These are phyloP conservation scores for Eupithecia subfuscata DNA, from an alignment of 2,888 invertebrate genomes.

Conservation along the genomic window DNA sequence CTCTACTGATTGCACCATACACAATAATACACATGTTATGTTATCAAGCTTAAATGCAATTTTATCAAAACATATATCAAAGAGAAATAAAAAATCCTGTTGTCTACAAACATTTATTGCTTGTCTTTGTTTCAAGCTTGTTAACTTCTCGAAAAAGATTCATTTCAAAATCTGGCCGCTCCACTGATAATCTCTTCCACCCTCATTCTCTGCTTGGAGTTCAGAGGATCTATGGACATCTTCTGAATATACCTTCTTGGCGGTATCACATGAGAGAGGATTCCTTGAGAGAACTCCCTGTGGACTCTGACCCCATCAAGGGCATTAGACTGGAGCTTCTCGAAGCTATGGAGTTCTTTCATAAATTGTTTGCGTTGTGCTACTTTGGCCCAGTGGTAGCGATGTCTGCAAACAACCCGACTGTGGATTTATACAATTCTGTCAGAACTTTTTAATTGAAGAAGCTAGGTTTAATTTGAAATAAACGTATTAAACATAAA, in stretches of 20 bases:
- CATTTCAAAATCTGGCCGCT: constrained; percentile 62
- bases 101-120: not conserved
- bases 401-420: constrained; percentile 86
- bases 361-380: constrained; percentile 84
- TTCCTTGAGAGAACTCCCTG: constrained; percentile 85
- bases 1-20: not conserved
- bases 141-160: constrained; percentile 44
- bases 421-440: constrained; percentile 60
- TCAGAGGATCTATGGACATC: constrained; percentile 72
- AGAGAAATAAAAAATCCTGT: not conserved
- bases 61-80: not conserved
- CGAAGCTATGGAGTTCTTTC: constrained; percentile 85
- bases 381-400: constrained; percentile 80
- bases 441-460: not conserved
- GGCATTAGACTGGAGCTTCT: constrained; percentile 85
- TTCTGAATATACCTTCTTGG: constrained; percentile 74
- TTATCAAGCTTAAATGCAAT: not conserved
- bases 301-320: constrained; percentile 86
- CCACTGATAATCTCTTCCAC: constrained; percentile 78
- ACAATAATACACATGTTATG: not conserved
- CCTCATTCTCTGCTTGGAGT: constrained; percentile 69
- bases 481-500: not conserved
- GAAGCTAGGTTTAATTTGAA: too few species aligned
- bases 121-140: not conserved
- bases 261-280: constrained; percentile 80